These are phyloP conservation scores for Lucilia sericata DNA, from an alignment of 1,140 invertebrate genomes.

Conservation along the genomic window DNA sequence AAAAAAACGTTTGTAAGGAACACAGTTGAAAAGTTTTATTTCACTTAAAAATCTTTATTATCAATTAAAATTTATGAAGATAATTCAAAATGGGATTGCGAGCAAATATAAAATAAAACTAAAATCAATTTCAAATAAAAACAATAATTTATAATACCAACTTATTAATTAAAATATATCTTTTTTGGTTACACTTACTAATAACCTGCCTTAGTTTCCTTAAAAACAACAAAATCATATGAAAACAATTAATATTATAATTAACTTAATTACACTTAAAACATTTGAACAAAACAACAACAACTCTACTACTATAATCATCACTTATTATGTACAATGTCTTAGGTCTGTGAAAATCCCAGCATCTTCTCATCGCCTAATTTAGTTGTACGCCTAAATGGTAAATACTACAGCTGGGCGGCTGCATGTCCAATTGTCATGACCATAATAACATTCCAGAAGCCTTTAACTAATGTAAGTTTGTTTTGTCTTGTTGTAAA, in stretches of 20 bases:
- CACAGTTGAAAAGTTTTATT: too few species aligned
- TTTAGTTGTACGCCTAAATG: conserved; percentile 87
- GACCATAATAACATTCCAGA: conserved; percentile 84
- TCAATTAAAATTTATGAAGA: too few species aligned
- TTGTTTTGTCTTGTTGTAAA: conserved; percentile 20
- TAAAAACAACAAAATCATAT: neutral
- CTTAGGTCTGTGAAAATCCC: conserved; percentile 82
- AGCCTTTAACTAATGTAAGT: conserved; percentile 74
- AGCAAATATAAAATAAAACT: too few species aligned
- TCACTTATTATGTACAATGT: conserved; percentile 4
- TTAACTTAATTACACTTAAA: conserved; percentile 1
- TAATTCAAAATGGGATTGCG: too few species aligned
- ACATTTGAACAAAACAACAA: neutral
- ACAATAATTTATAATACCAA: too few species aligned
- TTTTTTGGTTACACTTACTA: too few species aligned
- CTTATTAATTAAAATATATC: too few species aligned
- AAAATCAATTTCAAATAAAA: too few species aligned
- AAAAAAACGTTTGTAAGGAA: too few species aligned
- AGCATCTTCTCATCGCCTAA: conserved; percentile 84
- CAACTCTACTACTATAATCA: conserved; percentile 11
- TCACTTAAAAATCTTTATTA: too few species aligned
- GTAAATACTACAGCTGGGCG: conserved; percentile 90
- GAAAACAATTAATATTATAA: neutral
- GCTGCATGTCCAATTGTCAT: conserved; percentile 89
- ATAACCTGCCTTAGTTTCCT: neutral